phyloP scores from a whole-genome alignment of 2,888 invertebrate genomes.

The Eupithecia centaureata region DNA sequence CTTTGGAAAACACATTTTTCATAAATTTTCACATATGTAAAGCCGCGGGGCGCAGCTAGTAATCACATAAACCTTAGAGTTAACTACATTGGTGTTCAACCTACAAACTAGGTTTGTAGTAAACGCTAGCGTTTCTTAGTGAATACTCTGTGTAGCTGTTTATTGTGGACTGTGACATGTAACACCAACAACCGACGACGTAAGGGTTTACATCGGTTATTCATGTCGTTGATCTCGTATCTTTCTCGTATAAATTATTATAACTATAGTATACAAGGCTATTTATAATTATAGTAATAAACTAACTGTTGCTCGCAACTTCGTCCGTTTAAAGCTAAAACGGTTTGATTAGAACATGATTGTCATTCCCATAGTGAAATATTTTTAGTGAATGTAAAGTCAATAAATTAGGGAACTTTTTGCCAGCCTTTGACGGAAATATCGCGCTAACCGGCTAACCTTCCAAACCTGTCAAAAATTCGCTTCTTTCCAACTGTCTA shows the following conservation, averaged over 20 bases:
- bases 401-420: neutral
- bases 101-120: too few relatives aligned
- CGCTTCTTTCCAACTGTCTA: neutral
- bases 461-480: neutral
- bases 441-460: neutral
- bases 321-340: neutral
- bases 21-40: too few relatives aligned
- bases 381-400: neutral
- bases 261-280: neutral
- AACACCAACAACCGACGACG: too few relatives aligned
- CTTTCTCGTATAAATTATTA: neutral
- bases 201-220: conserved; percentile 4
- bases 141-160: too few relatives aligned
- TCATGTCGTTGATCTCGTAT: conserved; percentile 14
- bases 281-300: neutral
- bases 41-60: too few relatives aligned
- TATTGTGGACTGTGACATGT: neutral
- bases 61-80: too few relatives aligned
- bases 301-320: neutral
- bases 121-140: too few relatives aligned
- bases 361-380: neutral
- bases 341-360: neutral
- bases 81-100: too few relatives aligned
- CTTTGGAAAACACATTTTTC: too few relatives aligned
- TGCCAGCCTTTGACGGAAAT: neutral